These are phyloP conservation scores for Aphelinus atriplicis DNA, from an alignment of 1,140 invertebrate species.

Conservation along the genomic window DNA sequence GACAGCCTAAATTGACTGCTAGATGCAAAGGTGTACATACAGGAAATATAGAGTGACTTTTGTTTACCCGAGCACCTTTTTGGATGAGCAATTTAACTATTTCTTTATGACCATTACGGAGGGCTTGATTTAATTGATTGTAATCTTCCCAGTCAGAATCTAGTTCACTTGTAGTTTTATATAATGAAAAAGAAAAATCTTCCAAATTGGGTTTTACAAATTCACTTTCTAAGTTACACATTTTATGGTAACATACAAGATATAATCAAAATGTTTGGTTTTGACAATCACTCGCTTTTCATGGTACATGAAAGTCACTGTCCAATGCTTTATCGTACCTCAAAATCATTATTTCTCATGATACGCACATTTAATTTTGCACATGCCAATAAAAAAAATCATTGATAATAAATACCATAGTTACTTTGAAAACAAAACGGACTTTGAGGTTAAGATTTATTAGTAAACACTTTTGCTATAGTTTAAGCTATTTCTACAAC, in stretches of 20 bases:
- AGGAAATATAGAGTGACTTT: background rate
- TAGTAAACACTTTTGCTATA: no score
- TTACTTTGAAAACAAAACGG: no score
- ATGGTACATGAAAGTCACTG: no score
- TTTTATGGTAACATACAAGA: background rate
- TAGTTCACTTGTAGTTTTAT: background rate
- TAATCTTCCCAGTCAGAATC: background rate
- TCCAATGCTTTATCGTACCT: no score
- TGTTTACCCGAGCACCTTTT: background rate
- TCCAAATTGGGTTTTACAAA: background rate
- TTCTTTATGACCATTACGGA: background rate
- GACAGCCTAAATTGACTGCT: background rate
- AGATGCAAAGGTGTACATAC: slow-evolving; percentile 11
- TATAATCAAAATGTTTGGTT: no score
- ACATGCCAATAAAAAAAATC: no score
- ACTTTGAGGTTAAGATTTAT: no score
- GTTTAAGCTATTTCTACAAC: no score
- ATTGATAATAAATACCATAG: no score
- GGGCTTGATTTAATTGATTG: slow-evolving; percentile 1
- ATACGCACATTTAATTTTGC: no score
- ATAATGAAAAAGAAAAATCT: background rate
- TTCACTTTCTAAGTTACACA: slow-evolving; percentile 3
- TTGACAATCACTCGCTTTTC: no score
- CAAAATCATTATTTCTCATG: no score
- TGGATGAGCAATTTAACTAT: background rate